Evolutionary conservation across 2,113 vertebrate genomes (phyloP), one percentile per base, ranked within the genome.

Genomic region (Carlito syrichta): DNA sequence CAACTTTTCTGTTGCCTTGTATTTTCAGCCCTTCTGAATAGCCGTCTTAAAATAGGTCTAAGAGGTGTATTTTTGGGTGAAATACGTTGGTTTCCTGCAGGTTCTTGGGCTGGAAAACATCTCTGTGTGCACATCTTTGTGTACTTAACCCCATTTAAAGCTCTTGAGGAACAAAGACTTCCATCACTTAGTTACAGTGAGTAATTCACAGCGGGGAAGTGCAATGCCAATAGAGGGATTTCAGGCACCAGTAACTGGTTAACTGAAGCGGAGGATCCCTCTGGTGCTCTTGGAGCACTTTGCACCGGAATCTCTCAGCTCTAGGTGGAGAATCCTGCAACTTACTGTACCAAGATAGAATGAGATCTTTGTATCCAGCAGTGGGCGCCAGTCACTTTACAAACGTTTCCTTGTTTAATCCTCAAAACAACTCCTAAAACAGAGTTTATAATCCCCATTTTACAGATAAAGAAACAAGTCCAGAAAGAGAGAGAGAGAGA

Each of bases 311-410:
- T 45, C 6, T 86, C 27, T 54, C 8, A 13, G 38, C 77, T 58
- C 69, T 13, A 1, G 1, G 2, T 9, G 38, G 43, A 78, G 62
- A 86, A 43, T 40, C 58, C 69, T 58, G 40, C 52, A 43, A 40
- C 38, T 12, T 4, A 16, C n/a, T 10, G 38, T 3, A 1, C 4
- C 19, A 27, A 32, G 16, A 40, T 5, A 0, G 27, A 5, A 19
- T 8, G 45, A 43, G 38, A 50, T 30, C n/a, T 22, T 50, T 32
- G 27, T 30, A 56, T 13, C 63, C 35, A 6, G 27, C 35, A 27
- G 30, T 3, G 20, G 22, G 38, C 30, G 27, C 9, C 66, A 35
- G 76, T 73, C 54, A 12, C 58, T 60, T 76, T 82, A 9, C 92
- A 30, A 5, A 1, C 3, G 38, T 40, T 66, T 92, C 25, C 50